Evolutionary conservation across 2,888 invertebrate species (phyloP).

Genomic region (Phania funesta): DNA sequence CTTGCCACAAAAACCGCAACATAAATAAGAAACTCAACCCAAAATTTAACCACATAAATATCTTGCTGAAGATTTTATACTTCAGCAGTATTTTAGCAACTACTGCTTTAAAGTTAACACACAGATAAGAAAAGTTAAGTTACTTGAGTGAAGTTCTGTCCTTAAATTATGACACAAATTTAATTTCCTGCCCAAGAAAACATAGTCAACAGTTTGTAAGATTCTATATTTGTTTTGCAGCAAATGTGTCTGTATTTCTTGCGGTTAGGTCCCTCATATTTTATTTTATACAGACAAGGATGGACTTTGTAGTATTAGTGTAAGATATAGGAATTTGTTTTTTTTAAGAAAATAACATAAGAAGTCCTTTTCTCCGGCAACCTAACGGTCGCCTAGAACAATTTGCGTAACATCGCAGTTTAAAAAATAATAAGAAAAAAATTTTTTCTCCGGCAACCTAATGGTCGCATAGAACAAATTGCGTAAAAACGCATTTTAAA

Average conservation of each 20-base stretch:
- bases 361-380: too few species aligned
- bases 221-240: constrained; percentile 2
- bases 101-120: background rate
- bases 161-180: constrained; percentile 34
- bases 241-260: background rate
- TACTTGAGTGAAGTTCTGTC: background rate
- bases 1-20: constrained; percentile 37
- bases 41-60: background rate
- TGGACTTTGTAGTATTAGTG: too few species aligned
- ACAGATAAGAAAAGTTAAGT: background rate
- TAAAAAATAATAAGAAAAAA: too few species aligned
- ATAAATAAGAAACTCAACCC: background rate
- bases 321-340: too few species aligned
- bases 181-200: constrained; percentile 19
- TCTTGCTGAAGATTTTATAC: background rate
- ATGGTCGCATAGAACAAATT: too few species aligned
- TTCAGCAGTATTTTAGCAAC: background rate
- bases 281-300: background rate
- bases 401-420: too few species aligned
- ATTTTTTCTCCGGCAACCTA: too few species aligned
- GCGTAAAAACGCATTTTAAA: too few species aligned
- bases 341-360: too few species aligned
- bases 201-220: background rate
- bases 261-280: background rate
- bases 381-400: too few species aligned